A percentile compares a stretch with the other conserved stretches of the same genome.
phyloP scores from a whole-genome alignment of 1,140 invertebrate genomes.

The honey bee (Apis mellifera) region Amel_HAv3.1 CM009939.2:5679501-5680000 shows the following conservation, averaged over 20 bases:
- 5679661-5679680: constrained; percentile 32
- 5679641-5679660: constrained; percentile 28
- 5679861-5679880: constrained; percentile 72
- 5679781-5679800: neutral
- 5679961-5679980: constrained; percentile 41
- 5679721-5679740: constrained; percentile 72
- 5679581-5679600: too few relatives aligned
- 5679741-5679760: constrained; percentile 69
- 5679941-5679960: constrained; percentile 76
- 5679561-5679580: neutral
- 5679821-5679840: constrained; percentile 56
- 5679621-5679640: neutral
- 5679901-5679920: constrained; percentile 78
- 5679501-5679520: too few relatives aligned
- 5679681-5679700: constrained; percentile 33
- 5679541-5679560: neutral
- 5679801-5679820: constrained; percentile 75
- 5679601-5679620: too few relatives aligned
- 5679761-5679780: too few relatives aligned
- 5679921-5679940: constrained; percentile 75
- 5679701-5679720: constrained; percentile 67
- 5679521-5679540: too few relatives aligned
- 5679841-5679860: constrained; percentile 74
- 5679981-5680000: neutral
- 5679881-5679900: constrained; percentile 71